Evolutionary conservation across 2,113 vertebrate species (phyloP).

Genomic region (Microcebus lehilahytsara): DNA sequence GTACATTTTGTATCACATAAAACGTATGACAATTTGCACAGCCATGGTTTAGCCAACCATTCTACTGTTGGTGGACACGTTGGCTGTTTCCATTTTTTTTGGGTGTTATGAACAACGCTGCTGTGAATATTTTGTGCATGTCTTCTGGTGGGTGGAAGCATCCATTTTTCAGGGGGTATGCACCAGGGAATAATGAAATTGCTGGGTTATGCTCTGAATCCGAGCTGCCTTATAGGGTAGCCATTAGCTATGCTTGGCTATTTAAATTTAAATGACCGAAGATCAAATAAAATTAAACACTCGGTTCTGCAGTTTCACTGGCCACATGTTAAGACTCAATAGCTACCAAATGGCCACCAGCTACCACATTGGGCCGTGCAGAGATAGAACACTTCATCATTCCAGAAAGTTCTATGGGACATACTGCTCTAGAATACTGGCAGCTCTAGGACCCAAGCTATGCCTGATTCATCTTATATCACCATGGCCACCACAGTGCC

Average conservation of each 20-base stretch:
- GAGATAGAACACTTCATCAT: not conserved
- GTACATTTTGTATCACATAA: not conserved
- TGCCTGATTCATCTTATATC: not conserved
- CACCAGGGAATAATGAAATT: not conserved
- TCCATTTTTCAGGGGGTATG: not conserved
- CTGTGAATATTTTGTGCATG: not conserved
- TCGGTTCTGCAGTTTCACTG: not conserved
- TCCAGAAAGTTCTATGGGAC: not conserved
- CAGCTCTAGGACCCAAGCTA: not conserved
- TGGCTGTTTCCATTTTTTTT: not conserved
- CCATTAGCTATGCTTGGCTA: not conserved
- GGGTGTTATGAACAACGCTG: not conserved
- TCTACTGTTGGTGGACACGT: not conserved
- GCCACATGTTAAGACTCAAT: not conserved
- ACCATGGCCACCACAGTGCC: not conserved
- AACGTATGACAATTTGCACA: not conserved
- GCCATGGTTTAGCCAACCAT: not conserved
- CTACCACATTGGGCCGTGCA: not conserved
- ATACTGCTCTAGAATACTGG: not conserved
- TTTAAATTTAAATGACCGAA: not conserved
- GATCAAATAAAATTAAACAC: not conserved
- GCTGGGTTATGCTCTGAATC: not conserved
- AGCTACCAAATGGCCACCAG: not conserved
- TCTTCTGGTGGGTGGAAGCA: not conserved
- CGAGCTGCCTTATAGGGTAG: not conserved